Percentiles rank a stretch among this genome's conserved stretches.
These are phyloP conservation scores for Gobio occitaniae DNA, from an alignment of 2,797 vertebrate species.

Conservation along the genomic window DNA sequence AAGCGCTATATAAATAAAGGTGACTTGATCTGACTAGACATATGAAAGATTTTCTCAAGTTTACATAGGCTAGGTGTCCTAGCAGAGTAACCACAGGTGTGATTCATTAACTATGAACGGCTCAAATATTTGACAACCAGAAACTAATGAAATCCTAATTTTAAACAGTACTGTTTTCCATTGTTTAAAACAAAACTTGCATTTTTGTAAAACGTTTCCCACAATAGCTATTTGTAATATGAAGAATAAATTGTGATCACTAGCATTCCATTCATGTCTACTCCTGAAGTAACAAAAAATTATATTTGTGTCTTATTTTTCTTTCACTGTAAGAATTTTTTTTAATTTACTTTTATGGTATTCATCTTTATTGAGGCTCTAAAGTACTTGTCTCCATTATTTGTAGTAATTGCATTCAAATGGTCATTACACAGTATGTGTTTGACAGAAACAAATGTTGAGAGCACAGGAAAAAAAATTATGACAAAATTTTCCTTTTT, in stretches of 20 bases:
- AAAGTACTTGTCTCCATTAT: not conserved
- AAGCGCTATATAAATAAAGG: too few species aligned
- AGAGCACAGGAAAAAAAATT: not conserved
- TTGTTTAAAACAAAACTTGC: not conserved
- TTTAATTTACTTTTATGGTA: not conserved
- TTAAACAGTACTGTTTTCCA: not conserved
- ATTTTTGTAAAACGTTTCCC: not conserved
- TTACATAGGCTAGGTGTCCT: conserved; percentile 1
- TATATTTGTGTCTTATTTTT: not conserved
- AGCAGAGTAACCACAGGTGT: not conserved
- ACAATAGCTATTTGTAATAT: not conserved
- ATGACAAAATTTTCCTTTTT: not conserved
- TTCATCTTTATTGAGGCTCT: not conserved
- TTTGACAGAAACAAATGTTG: not conserved
- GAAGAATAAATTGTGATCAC: not conserved
- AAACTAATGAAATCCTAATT: not conserved
- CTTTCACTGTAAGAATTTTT: too few species aligned
- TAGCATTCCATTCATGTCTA: not conserved
- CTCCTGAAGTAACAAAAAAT: too few species aligned
- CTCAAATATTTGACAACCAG: not conserved
- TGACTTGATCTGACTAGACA: too few species aligned
- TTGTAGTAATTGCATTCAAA: not conserved
- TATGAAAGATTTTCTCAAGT: not conserved
- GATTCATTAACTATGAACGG: not conserved
- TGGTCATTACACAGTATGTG: not conserved